phyloP scores from a whole-genome alignment of 2,113 vertebrate species.

The Aphyosemion australe region DNA sequence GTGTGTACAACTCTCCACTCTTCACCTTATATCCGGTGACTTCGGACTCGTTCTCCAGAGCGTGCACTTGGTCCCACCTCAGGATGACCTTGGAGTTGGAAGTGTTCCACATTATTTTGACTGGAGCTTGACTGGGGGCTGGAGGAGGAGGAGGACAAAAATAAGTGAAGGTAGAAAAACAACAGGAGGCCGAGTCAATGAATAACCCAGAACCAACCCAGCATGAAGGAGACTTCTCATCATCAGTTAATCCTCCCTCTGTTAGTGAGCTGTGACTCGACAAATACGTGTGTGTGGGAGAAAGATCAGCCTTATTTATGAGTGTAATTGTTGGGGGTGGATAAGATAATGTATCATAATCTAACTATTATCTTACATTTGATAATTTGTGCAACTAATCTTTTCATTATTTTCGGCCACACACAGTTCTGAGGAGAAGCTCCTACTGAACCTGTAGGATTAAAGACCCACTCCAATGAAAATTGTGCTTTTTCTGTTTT shows the following conservation, averaged over 20 bases:
- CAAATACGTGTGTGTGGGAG: constrained; percentile 24
- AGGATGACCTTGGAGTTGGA: constrained; percentile 95
- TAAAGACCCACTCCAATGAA: too few relatives aligned
- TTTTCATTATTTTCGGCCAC: background rate
- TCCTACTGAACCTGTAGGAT: too few relatives aligned
- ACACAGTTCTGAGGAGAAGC: background rate
- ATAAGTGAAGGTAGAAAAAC: constrained; percentile 24
- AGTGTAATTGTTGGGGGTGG: constrained; percentile 3
- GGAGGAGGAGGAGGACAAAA: background rate
- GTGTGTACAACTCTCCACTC: background rate
- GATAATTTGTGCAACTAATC: background rate
- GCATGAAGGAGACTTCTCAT: constrained; percentile 61
- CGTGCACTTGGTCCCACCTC: constrained; percentile 95
- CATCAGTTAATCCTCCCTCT: constrained; percentile 49
- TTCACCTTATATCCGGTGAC: constrained; percentile 96
- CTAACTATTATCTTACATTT: background rate
- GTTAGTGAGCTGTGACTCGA: constrained; percentile 32
- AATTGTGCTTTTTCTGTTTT: too few relatives aligned
- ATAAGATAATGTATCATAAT: background rate
- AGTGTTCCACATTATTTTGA: constrained; percentile 94
- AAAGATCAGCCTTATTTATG: constrained; percentile 17
- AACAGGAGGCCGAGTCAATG: constrained; percentile 44
- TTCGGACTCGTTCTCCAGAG: constrained; percentile 96
- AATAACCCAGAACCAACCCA: constrained; percentile 37
- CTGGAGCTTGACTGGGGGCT: constrained; percentile 93